A percentile compares a stretch with the other conserved stretches of the same genome.
Evolutionary conservation across 2,797 vertebrate species (phyloP).

Genomic region (Notamacropus eugenii): DNA sequence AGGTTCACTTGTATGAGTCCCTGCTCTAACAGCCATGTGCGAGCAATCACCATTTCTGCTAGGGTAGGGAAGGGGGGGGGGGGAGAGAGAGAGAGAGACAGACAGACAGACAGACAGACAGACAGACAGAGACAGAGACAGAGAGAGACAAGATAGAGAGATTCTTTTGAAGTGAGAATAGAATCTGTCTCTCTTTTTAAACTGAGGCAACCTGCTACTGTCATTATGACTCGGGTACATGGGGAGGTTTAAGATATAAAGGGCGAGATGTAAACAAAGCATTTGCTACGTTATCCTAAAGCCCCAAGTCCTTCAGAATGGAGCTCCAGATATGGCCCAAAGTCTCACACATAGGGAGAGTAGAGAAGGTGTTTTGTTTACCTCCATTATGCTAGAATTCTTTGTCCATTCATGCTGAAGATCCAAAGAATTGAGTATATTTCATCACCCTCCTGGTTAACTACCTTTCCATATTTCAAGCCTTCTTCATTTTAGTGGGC

Average conservation of each 20-base stretch:
- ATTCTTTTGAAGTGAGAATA: not conserved
- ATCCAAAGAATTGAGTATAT: not conserved
- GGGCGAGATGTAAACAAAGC: not conserved
- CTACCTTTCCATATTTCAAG: not conserved
- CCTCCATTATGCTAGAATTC: not conserved
- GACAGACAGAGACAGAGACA: too few relatives aligned
- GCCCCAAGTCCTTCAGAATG: not conserved
- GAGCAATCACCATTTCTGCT: not conserved
- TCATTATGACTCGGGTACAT: not conserved
- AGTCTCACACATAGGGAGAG: not conserved
- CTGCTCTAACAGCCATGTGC: not conserved
- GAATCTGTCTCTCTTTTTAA: not conserved
- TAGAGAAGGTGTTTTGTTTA: not conserved
- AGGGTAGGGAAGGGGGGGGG: not conserved
- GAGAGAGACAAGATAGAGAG: too few relatives aligned
- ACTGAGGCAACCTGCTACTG: not conserved
- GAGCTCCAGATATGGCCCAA: not conserved
- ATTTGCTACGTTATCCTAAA: not conserved
- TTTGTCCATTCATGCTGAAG: not conserved
- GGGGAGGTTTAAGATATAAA: not conserved
- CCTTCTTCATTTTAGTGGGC: not conserved
- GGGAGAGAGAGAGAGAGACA: too few relatives aligned
- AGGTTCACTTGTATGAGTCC: not conserved
- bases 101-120: too few relatives aligned
- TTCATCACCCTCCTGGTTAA: not conserved